Evolutionary conservation across 2,797 vertebrate species (phyloP).

Genomic region (Pseudopleuronectes americanus): DNA sequence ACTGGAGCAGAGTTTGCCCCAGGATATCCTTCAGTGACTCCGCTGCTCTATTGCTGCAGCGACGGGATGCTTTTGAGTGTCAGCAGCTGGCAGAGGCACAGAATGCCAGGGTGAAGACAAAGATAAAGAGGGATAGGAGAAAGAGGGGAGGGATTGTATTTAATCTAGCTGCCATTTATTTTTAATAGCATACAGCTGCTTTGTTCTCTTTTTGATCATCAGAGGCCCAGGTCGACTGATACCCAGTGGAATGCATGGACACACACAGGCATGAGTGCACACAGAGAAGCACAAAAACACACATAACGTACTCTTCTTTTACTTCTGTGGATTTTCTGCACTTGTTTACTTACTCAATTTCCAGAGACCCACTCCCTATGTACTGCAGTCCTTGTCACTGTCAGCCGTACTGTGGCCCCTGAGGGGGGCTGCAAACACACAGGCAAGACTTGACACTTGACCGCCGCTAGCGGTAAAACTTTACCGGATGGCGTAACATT

Average conservation of each 20-base stretch:
- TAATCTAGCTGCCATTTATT: conserved; percentile 79
- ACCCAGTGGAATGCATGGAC: conserved; percentile 43
- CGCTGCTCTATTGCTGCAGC: conserved; percentile 55
- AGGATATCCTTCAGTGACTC: conserved; percentile 66
- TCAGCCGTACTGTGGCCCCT: conserved; percentile 2
- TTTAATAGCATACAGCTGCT: conserved; percentile 83
- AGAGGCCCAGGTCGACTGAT: conserved; percentile 79
- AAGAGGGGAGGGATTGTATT: conserved; percentile 68
- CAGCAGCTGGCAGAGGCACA: conserved; percentile 72
- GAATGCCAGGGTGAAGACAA: conserved; percentile 69
- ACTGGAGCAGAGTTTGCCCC: conserved; percentile 48
- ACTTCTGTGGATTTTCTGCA: conserved; percentile 1
- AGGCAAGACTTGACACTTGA: not conserved
- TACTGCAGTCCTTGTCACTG: conserved; percentile 4
- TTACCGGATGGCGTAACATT: conserved; percentile 1
- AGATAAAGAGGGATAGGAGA: conserved; percentile 65
- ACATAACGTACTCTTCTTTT: conserved; percentile 1
- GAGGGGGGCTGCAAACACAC: conserved; percentile 21
- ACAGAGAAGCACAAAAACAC: conserved; percentile 15
- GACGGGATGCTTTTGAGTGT: conserved; percentile 73
- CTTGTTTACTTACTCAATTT: conserved; percentile 8
- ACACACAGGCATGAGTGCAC: conserved; percentile 6
- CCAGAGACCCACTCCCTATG: not conserved
- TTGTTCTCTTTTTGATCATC: conserved; percentile 81
- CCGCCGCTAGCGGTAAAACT: not conserved